Evolutionary conservation across 2,797 vertebrate species (phyloP).

Genomic region (Spinibarbus caldwelli): DNA sequence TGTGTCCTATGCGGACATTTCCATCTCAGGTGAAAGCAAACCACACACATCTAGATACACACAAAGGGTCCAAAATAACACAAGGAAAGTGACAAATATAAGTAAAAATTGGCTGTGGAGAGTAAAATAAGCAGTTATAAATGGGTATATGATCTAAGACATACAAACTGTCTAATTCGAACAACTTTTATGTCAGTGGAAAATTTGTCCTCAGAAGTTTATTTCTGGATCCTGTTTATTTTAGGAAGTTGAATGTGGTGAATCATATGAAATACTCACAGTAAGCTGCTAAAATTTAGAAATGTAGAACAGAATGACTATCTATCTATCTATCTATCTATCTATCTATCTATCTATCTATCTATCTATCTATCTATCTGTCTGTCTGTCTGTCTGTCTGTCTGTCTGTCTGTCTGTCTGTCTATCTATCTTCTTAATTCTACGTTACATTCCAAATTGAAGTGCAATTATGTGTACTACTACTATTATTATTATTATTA

Average conservation of each 20-base stretch:
- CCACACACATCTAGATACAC: neutral
- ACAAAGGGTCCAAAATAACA: neutral
- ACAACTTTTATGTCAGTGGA: neutral
- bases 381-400: too few species aligned
- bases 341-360: too few species aligned
- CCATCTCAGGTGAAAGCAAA: neutral
- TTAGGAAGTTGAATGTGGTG: neutral
- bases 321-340: too few species aligned
- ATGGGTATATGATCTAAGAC: neutral
- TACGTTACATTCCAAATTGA: neutral
- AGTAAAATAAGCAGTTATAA: neutral
- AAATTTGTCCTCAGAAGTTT: too few species aligned
- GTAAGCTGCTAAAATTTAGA: neutral
- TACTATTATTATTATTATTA: too few species aligned
- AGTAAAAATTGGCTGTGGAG: neutral
- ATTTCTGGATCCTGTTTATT: neutral
- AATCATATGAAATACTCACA: neutral
- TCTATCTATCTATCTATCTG: too few species aligned
- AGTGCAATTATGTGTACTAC: too few species aligned
- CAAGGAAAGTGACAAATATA: neutral
- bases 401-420: too few species aligned
- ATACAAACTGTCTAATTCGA: neutral
- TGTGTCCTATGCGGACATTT: neutral
- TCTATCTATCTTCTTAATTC: too few species aligned
- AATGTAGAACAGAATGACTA: neutral